Evolutionary conservation across 2,888 invertebrate species (phyloP).

Genomic region (Caenorhabditis japonica): DNA sequence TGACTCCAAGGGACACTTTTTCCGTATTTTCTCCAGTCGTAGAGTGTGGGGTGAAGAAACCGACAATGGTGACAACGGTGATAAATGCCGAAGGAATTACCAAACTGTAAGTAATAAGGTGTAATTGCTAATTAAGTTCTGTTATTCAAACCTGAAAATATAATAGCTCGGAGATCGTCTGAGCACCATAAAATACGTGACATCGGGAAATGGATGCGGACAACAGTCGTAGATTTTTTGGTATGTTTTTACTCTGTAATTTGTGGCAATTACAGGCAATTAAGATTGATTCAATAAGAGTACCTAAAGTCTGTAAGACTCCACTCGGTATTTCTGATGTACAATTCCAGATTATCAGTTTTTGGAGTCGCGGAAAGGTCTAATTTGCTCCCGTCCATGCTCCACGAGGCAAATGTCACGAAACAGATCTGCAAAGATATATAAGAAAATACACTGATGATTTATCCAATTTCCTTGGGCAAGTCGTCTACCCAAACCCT

Average conservation of each 20-base stretch:
- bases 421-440: constrained; percentile 71
- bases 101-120: constrained; percentile 69
- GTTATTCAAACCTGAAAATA: constrained; percentile 65
- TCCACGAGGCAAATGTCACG: constrained; percentile 75
- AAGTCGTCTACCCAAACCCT: too few species aligned
- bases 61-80: constrained; percentile 75
- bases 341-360: constrained; percentile 72
- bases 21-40: constrained; percentile 76
- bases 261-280: not conserved
- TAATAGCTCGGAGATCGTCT: constrained; percentile 74
- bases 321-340: constrained; percentile 75
- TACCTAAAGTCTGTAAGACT: constrained; percentile 71
- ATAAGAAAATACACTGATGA: too few species aligned
- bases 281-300: not conserved
- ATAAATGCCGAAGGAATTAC: constrained; percentile 76
- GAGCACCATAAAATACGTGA: constrained; percentile 74
- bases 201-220: constrained; percentile 72
- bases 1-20: constrained; percentile 75
- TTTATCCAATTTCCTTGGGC: too few species aligned
- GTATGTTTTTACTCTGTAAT: constrained; percentile 60
- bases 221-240: constrained; percentile 73
- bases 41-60: constrained; percentile 76
- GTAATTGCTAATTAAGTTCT: not conserved
- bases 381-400: constrained; percentile 73
- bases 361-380: constrained; percentile 62